Base-by-base conservation (phyloP, 2,888 invertebrate genomes). In the Hemicrepidius hirtus region DNA sequence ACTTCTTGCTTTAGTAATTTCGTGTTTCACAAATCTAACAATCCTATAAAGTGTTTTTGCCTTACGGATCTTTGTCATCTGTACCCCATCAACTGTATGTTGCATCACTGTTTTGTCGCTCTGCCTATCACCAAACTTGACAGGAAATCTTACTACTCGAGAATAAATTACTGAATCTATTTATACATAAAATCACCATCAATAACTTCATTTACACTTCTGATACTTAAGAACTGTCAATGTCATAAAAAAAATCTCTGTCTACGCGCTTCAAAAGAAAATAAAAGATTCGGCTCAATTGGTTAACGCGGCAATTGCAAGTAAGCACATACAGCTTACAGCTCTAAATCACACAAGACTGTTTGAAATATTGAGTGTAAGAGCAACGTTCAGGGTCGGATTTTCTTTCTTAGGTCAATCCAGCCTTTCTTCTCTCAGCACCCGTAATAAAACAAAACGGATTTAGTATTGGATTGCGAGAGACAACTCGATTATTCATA, bases 401-500 rank as follows among this genome's bases (percentile, higher is more conserved):
- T 53, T 53, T 53, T 28, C n/a, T 13, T 28, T 53, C 21, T 13
- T 53, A 32, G 53, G 53, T 53, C 53, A 53, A 53, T 53, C 53
- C 53, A 13, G 53, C 53, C 13, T 53, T 53, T 53, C 53, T 53
- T 53, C 53, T 28, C 28, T 53, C 53, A 6, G 13, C 62, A 40
- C 7, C 9, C 62, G 44, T 16, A 62, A 62, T 32, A 62, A 37
- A 44, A 41, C 44, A 53, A 28, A 41, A 62, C 41, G 44, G 62
- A 62, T 62, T 62, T 62, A 28, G 24, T 62, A 28, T 37, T 62
- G 37, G 28, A 44, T 62, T 62, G 44, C 28, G 41, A 41, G 40
- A 62, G 62, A 62, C 62, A 62, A 62, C 62, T 62, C 62, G 28
- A 62, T 62, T 62, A 62, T 62, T 62, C 62, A 62, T 62, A 62